Base-by-base conservation (phyloP, 2,113 vertebrate genomes). In the Corythornis cristatus region DNA sequence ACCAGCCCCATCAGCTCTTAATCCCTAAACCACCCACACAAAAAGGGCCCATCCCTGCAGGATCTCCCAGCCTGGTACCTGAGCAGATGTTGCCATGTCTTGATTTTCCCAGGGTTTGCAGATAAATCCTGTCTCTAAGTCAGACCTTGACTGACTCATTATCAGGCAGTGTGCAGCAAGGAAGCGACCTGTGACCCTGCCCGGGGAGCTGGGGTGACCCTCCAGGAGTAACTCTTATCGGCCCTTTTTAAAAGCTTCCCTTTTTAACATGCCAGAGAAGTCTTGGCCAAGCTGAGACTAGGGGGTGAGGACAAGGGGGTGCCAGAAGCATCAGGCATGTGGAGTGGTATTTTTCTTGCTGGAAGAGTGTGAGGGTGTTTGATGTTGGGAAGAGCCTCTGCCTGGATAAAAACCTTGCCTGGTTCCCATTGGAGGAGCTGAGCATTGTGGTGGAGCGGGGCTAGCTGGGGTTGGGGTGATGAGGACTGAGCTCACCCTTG, bases 181-280 rank as follows among this genome's bases (percentile, higher is more conserved):
- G 96, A 96, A 95, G 94, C 58, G 51, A 93, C 94, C 93, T 12
- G 54, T 93, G 94, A 95, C 94, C 93, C 84, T 3, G n/a, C 75
- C 57, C 12, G 58, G 68, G 66, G 71, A 95, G 71, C 43, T 0
- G 25, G 57, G 50, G 20, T 83, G 89, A 68, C 50, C 83, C 70
- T 0, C 2, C 0, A 1, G 71, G 82, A 91, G 43, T 31, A 77
- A 33, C 67, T 81, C 89, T 95, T 94, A 92, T 92, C 86, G 3
- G 50, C 9, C 18, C 61, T 61, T 11, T 16, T 4, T 37, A 46
- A 92, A 92, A 92, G 81, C 86, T 94, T 87, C 90, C 89, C 88
- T 67, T 67, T 71, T 17, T 19, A 33, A 20, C 29, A 0, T 3
- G 73, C 20, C 45, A 12, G 11, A 29, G 73, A 35, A 81, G 86